Percentiles rank a stretch among this genome's conserved stretches.
phyloP scores from a whole-genome alignment of 2,113 vertebrate species.

The Podarcis muralis region DNA sequence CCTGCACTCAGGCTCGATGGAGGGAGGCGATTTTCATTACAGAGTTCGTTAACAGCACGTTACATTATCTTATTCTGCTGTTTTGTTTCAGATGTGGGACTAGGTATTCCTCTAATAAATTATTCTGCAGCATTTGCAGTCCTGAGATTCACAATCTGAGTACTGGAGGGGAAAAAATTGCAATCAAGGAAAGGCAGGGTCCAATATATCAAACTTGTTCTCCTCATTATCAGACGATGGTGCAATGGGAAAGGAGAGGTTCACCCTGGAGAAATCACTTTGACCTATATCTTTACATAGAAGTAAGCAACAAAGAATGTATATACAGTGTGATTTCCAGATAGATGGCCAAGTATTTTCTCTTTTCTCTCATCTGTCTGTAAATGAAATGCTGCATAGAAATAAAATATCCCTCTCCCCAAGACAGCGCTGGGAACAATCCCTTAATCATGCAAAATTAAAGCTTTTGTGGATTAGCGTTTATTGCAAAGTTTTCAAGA shows the following conservation, averaged over 20 bases:
- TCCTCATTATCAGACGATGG: conserved; percentile 47
- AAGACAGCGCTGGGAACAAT: neutral
- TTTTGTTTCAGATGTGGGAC: conserved; percentile 47
- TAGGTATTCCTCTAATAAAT: conserved; percentile 58
- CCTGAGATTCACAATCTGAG: conserved; percentile 45
- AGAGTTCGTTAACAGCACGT: conserved; percentile 26
- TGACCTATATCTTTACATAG: conserved; percentile 43
- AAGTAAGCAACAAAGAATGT: conserved; percentile 53
- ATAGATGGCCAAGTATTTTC: conserved; percentile 31
- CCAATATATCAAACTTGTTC: conserved; percentile 58
- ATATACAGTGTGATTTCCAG: conserved; percentile 50
- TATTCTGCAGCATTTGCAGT: conserved; percentile 42
- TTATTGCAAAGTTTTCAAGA: neutral
- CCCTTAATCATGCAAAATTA: conserved; percentile 47
- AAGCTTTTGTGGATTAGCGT: conserved; percentile 4
- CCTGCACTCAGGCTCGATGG: neutral
- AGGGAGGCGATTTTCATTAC: conserved; percentile 36
- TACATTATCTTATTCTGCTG: conserved; percentile 19
- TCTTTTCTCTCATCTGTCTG: conserved; percentile 49
- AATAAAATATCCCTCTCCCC: neutral
- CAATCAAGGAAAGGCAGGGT: conserved; percentile 37
- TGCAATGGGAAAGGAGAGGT: conserved; percentile 55
- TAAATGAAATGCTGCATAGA: conserved; percentile 34
- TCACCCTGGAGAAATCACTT: conserved; percentile 61
- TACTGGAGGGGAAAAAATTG: conserved; percentile 42